Conservation (phyloP, 2,113 vertebrate species). For the Nibea coibor region DNA sequence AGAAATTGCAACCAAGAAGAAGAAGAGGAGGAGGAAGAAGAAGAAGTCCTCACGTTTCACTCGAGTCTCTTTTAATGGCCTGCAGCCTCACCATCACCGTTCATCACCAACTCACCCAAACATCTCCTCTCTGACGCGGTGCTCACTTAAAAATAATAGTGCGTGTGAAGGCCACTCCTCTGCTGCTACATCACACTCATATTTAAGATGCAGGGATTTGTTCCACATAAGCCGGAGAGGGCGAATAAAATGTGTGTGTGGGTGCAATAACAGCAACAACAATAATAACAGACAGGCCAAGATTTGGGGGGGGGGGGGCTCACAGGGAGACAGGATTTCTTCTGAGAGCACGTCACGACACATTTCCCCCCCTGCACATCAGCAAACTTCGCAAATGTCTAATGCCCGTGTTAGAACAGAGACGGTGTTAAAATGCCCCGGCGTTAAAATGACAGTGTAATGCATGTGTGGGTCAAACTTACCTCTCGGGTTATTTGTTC, state of each 20-base stretch:
- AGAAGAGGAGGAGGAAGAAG: too few species aligned
- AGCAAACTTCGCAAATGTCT: constrained; percentile 57
- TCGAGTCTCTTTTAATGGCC: background rate
- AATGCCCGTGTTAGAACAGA: too few species aligned
- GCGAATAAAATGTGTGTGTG: background rate
- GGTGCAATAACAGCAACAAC: background rate
- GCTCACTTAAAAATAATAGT: background rate
- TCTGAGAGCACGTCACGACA: constrained; percentile 32
- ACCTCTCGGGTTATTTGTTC: constrained; percentile 48
- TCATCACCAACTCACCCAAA: constrained; percentile 15
- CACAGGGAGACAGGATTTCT: constrained; percentile 14
- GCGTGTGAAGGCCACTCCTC: too few species aligned
- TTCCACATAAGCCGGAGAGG: background rate
- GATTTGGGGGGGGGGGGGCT: constrained; percentile 15
- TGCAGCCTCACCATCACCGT: constrained; percentile 1
- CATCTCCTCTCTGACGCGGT: background rate
- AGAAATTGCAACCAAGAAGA: constrained; percentile 16
- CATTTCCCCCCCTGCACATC: constrained; percentile 1
- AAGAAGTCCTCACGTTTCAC: background rate
- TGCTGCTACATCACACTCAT: background rate
- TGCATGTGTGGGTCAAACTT: constrained; percentile 43
- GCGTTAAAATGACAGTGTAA: too few species aligned
- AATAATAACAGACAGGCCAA: constrained; percentile 1
- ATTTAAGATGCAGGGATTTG: background rate
- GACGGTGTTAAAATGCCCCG: too few species aligned